Base-by-base conservation (phyloP, 1,140 invertebrate species). In the Lordiphosa collinella region DNA sequence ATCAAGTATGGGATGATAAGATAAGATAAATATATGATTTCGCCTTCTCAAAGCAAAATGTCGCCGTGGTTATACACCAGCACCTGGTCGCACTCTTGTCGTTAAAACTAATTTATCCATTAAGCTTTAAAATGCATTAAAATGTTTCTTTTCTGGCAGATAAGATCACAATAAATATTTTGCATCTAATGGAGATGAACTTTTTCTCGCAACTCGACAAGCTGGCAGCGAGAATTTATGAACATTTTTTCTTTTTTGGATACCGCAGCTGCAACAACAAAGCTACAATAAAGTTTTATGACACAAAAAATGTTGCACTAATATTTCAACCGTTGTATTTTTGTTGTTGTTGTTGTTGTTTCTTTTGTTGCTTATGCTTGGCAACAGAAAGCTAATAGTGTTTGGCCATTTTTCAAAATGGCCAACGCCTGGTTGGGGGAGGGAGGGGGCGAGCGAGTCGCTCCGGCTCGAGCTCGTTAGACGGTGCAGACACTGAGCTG, bases 341-440 rank as follows among this genome's bases (percentile, higher is more conserved):
- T 55, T 54, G 10, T 38, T 36, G 18, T 1, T 31, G 18, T 1
- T 31, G 9, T 37, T 44, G 13, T 46, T 34, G 37, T 48, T 16
- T 14, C 40, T 43, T 50, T 51, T 11, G 61, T 31, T 64, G 36
- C 14, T 65, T 22, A 43, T 63, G 51, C 62, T 65, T 44, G 49
- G 43, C 49, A 38, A 63, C 56, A 68, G 58, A 56, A 76, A 84
- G 78, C 78, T 84, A 82, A 82, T 84, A 84, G 78, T 78, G 79
- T 78, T 84, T 84, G 79, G 64, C 57, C 78, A 84, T 84, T 84
- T 84, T 84, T 84, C 78, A 85, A 84, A 73, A 70, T 68, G 56
- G 64, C 55, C 31, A 52, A 34, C 63, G 52, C 52, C 44, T 57
- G 38, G 38, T 47, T 18, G 41, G 58, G 41, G 58, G 53, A 43